Evolutionary conservation across 2,113 vertebrate species (phyloP).

Genomic region (Cololabis saira): DNA sequence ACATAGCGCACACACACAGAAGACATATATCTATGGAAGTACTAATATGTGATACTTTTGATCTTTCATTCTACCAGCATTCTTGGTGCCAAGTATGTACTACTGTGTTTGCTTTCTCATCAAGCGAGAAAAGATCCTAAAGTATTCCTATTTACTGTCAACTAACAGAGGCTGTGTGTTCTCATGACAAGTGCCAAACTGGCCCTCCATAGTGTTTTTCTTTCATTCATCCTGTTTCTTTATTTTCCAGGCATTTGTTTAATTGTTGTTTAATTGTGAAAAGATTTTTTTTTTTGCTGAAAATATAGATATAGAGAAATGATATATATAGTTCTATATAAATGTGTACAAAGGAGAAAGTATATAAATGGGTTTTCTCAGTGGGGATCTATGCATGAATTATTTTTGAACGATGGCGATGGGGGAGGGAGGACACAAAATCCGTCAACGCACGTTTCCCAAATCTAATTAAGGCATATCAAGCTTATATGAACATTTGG

Average conservation of each 20-base stretch:
- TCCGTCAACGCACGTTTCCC: conserved; percentile 74
- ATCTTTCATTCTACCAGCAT: conserved; percentile 79
- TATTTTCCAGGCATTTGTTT: conserved; percentile 51
- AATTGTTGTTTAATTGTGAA: conserved; percentile 69
- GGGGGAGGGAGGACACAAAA: conserved; percentile 50
- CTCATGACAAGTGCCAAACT: conserved; percentile 80
- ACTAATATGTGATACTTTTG: conserved; percentile 50
- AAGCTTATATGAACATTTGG: conserved; percentile 16
- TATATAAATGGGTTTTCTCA: conserved; percentile 79
- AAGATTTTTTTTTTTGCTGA: conserved; percentile 73
- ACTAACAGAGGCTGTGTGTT: conserved; percentile 67
- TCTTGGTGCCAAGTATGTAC: conserved; percentile 79
- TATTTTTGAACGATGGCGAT: conserved; percentile 74
- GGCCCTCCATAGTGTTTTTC: conserved; percentile 68
- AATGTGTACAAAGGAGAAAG: conserved; percentile 81
- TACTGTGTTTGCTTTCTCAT: conserved; percentile 66
- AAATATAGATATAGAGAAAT: conserved; percentile 82
- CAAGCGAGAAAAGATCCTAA: conserved; percentile 44
- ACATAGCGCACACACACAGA: conserved; percentile 36
- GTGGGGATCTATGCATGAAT: conserved; percentile 84
- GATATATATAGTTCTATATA: conserved; percentile 81
- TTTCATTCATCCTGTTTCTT: conserved; percentile 50
- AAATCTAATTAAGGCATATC: conserved; percentile 56
- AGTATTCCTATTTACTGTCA: conserved; percentile 58
- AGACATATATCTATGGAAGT: conserved; percentile 50